These are phyloP conservation scores for Gorsachius magnificus DNA, from an alignment of 2,797 vertebrate genomes.

Conservation along the genomic window DNA sequence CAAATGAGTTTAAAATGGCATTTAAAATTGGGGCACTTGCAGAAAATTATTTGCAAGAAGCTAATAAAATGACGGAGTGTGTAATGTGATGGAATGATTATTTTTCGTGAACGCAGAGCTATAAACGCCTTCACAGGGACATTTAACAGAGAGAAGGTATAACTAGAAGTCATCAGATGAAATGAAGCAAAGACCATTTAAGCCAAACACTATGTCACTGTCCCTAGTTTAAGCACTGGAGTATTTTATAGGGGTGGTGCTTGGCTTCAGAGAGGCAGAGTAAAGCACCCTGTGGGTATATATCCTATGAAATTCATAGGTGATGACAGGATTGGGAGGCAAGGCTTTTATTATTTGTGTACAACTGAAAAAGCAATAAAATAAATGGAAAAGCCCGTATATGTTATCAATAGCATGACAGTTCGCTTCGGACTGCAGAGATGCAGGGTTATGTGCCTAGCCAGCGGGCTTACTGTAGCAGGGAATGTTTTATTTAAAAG, in stretches of 20 bases:
- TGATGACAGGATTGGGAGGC: background rate
- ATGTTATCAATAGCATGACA: background rate
- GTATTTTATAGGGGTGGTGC: background rate
- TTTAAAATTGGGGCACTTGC: background rate
- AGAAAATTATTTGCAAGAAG: slow-evolving; percentile 3
- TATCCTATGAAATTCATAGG: background rate
- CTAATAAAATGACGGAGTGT: background rate
- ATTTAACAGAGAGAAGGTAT: slow-evolving; percentile 2
- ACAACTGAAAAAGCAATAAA: background rate
- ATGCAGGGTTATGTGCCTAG: background rate
- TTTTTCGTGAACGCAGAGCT: background rate
- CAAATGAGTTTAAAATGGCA: background rate
- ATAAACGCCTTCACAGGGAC: background rate
- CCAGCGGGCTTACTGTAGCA: background rate
- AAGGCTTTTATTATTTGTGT: background rate
- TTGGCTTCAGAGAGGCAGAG: background rate
- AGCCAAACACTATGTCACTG: background rate
- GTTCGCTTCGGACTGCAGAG: background rate
- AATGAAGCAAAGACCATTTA: slow-evolving; percentile 45
- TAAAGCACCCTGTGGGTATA: background rate
- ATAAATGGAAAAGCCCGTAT: background rate
- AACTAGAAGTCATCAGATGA: slow-evolving; percentile 8
- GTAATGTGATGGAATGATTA: slow-evolving; percentile 8
- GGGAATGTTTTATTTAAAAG: background rate
- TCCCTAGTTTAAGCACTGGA: background rate